Evolutionary conservation across 2,113 vertebrate genomes (phyloP).

Genomic region (Pterophyllum scalare): DNA sequence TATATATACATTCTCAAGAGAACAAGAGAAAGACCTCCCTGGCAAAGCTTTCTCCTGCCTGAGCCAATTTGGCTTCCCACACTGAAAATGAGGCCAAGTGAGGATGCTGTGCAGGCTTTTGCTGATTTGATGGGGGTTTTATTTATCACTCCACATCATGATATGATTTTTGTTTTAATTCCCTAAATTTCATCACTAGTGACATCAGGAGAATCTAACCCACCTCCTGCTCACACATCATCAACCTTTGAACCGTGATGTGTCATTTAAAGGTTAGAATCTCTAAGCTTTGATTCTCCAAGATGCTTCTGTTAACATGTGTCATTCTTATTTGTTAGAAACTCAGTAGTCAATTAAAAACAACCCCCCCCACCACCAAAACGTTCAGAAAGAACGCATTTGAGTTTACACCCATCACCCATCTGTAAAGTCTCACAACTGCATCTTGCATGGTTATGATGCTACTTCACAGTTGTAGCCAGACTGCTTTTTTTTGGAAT

Average conservation of each 20-base stretch:
- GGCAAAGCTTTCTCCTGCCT: conserved; percentile 21
- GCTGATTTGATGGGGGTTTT: conserved; percentile 44
- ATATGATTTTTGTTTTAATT: not conserved
- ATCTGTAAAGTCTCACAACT: no score
- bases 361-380: no score
- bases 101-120: conserved; percentile 26
- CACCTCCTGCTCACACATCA: not conserved
- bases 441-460: no score
- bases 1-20: conserved; percentile 14
- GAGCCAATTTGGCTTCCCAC: conserved; percentile 50
- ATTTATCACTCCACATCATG: not conserved
- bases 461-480: no score
- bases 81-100: conserved; percentile 28
- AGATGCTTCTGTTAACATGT: not conserved
- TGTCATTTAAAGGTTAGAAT: not conserved
- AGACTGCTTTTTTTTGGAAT: no score
- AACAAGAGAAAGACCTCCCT: conserved; percentile 22
- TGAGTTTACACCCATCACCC: no score
- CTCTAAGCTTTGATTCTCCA: not conserved
- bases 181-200: conserved; percentile 4
- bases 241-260: not conserved
- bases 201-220: conserved; percentile 5
- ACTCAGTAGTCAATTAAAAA: no score
- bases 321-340: no score
- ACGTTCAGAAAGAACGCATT: not conserved